Conservation (phyloP, 2,888 invertebrate genomes). For the Apocheima hispidaria region DNA sequence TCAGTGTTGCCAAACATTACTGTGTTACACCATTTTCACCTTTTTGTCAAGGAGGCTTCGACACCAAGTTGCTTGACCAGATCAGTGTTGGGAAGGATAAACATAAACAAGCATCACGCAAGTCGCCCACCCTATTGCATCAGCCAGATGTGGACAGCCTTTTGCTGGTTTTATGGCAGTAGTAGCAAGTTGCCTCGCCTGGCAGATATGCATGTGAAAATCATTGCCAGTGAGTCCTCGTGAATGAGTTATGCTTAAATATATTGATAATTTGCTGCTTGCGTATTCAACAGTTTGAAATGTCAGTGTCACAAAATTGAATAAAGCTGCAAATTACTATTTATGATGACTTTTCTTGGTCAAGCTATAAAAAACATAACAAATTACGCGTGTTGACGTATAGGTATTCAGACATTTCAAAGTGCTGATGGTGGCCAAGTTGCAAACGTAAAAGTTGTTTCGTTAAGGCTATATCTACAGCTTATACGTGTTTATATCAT, state of each 20-base stretch:
- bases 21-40: conserved; percentile 51
- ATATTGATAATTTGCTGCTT: conserved; percentile 11
- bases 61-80: conserved; percentile 55
- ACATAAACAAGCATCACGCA: conserved; percentile 65
- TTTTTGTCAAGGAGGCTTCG: conserved; percentile 51
- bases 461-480: conserved; percentile 8
- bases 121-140: conserved; percentile 75
- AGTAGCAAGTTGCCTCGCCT: conserved; percentile 61
- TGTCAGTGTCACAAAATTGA: conserved; percentile 45
- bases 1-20: conserved; percentile 37
- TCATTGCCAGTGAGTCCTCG: conserved; percentile 41
- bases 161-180: conserved; percentile 60
- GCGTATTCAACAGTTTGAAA: conserved; percentile 32
- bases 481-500: conserved; percentile 2
- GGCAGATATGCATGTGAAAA: conserved; percentile 49
- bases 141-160: conserved; percentile 75
- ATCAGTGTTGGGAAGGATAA: conserved; percentile 55
- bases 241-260: conserved; percentile 31
- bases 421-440: background rate
- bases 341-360: conserved; percentile 15
- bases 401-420: background rate
- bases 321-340: conserved; percentile 12
- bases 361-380: background rate
- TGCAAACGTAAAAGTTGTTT: conserved; percentile 7
- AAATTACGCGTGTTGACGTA: background rate